These are phyloP conservation scores for Valencia hispanica DNA, from an alignment of 2,797 vertebrate species.

Conservation along the genomic window DNA sequence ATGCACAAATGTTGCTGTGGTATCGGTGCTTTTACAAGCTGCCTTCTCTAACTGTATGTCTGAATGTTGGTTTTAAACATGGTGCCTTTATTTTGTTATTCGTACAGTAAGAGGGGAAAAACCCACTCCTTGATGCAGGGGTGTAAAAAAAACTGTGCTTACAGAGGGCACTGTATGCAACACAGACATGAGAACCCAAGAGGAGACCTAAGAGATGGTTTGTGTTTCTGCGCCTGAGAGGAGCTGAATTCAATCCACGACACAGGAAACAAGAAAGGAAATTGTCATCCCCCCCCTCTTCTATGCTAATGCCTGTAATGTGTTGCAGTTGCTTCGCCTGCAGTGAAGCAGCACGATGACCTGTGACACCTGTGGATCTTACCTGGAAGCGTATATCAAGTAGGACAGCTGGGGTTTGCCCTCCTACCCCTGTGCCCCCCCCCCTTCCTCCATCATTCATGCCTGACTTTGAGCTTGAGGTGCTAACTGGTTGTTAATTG, in stretches of 20 bases:
- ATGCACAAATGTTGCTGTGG: not conserved
- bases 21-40: not conserved
- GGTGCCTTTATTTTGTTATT: slow-evolving; percentile 2
- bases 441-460: slow-evolving; percentile 58
- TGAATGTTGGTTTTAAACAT: not conserved
- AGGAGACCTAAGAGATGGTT: slow-evolving; percentile 24
- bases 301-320: slow-evolving; percentile 41
- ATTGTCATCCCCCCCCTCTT: slow-evolving; percentile 15
- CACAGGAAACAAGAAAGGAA: slow-evolving; percentile 19
- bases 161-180: slow-evolving; percentile 67
- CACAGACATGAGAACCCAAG: slow-evolving; percentile 28
- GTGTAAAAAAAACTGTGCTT: slow-evolving; percentile 16
- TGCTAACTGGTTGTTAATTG: slow-evolving; percentile 83
- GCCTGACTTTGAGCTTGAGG: slow-evolving; percentile 65
- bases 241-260: slow-evolving; percentile 31
- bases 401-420: slow-evolving; percentile 40
- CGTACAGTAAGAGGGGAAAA: slow-evolving; percentile 17
- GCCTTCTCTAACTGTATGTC: not conserved
- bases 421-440: slow-evolving; percentile 46
- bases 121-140: slow-evolving; percentile 14
- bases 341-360: slow-evolving; percentile 4
- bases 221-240: slow-evolving; percentile 31
- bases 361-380: slow-evolving; percentile 40
- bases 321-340: slow-evolving; percentile 47
- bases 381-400: slow-evolving; percentile 40